Base-by-base conservation (phyloP, 2,888 invertebrate genomes). In the Lepidochitona cinerea region DNA sequence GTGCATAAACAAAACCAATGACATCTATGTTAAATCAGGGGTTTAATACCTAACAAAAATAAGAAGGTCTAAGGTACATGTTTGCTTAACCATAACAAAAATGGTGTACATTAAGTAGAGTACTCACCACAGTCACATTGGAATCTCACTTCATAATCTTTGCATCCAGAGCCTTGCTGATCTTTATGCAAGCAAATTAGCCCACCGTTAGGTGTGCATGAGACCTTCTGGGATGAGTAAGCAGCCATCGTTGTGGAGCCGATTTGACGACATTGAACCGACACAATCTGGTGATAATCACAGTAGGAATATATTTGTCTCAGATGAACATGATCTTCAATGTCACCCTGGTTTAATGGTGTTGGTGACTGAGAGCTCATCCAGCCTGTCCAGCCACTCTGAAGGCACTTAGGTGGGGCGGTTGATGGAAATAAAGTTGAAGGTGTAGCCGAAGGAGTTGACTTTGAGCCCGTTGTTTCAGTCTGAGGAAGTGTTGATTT, bases 371-470 rank as follows among this genome's bases (percentile, higher is more conserved):
- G 79, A 4, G 82, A 92, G 89, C 94, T 96, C 79, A 95, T 91
- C 96, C 96, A 97, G 18, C 92, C 90, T 0, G 95, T 94, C 96
- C 96, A 96, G 0, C 96, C 96, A 1, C 92, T 89, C 64, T 92
- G 91, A 1, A 80, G 41, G 84, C 96, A 96, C 29, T 77, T 73
- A 81, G 89, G 3, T 37, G 72, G 68, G 49, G 67, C 35, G 5
- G 74, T 26, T 33, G 53, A 14, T 18, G 54, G 26, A 2, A 41
- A 29, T 18, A 69, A 71, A 9, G 3, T 1, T 68, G 72, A 29
- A 35, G 71, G 52, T 4, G 72, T n/a, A n/a, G n/a, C n/a, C n/a
- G n/a, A n/a, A n/a, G n/a, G n/a, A n/a, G n/a, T n/a, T n/a, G n/a
- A n/a, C n/a, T n/a, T n/a, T n/a, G n/a, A n/a, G n/a, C n/a, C n/a